Conservation (phyloP, 1,140 invertebrate genomes). For the Maconellicoccus hirsutus region DNA sequence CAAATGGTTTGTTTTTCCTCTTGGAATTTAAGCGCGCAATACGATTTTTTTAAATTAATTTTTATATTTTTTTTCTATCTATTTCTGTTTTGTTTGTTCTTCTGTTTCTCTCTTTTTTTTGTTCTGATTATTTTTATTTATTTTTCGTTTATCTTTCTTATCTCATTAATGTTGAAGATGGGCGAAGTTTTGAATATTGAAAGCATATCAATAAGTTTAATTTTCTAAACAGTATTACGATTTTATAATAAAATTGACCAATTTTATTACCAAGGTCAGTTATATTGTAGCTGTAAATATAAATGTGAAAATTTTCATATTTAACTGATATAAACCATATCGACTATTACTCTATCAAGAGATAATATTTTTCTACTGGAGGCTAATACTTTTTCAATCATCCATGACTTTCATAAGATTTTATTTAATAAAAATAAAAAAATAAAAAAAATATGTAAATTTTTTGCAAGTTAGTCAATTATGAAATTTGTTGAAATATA, state of each 20-base stretch:
- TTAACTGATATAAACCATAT: no score
- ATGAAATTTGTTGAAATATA: neutral
- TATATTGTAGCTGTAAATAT: no score
- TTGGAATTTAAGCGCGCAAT: neutral
- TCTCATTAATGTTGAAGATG: neutral
- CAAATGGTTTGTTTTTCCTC: neutral
- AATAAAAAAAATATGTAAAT: no score
- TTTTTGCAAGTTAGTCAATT: conserved; percentile 9
- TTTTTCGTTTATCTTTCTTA: neutral
- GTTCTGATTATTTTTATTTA: neutral
- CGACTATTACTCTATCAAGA: no score
- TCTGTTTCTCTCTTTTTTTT: neutral
- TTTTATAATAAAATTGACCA: no score
- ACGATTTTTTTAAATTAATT: neutral
- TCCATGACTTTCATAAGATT: no score
- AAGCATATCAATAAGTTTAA: conserved; percentile 9
- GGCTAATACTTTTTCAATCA: no score
- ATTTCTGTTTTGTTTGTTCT: neutral
- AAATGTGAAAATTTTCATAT: no score
- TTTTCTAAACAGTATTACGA: neutral
- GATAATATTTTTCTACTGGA: no score
- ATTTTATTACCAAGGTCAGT: no score
- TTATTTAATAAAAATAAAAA: no score
- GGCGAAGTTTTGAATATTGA: neutral
- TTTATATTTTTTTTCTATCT: neutral